Evolutionary conservation across 2,888 invertebrate species (phyloP).

Genomic region (Scotopteryx bipunctaria): DNA sequence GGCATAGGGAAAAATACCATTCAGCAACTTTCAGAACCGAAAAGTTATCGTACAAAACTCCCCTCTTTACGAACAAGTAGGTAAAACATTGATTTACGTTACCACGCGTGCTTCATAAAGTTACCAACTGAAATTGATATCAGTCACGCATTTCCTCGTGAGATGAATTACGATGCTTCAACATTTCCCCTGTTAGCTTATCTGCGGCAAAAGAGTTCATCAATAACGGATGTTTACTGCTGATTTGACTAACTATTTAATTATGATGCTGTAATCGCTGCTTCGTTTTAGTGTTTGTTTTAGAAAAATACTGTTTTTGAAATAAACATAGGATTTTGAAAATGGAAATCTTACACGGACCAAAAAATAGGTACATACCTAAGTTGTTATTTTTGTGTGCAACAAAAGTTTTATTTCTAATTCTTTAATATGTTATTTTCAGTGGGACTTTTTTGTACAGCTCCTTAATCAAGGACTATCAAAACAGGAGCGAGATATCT

Average conservation of each 20-base stretch:
- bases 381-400: too few species aligned
- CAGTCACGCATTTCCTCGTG: slow-evolving; percentile 12
- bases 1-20: too few species aligned
- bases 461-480: slow-evolving; percentile 51
- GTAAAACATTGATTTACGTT: slow-evolving; percentile 6
- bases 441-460: slow-evolving; percentile 63
- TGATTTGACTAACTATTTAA: too few species aligned
- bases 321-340: too few species aligned
- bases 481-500: slow-evolving; percentile 50
- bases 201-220: neutral
- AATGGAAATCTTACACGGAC: too few species aligned
- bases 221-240: too few species aligned
- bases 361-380: too few species aligned
- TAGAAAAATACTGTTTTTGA: too few species aligned
- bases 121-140: slow-evolving; percentile 12
- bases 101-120: slow-evolving; percentile 12
- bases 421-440: too few species aligned
- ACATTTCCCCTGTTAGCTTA: neutral
- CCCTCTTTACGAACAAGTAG: slow-evolving; percentile 7
- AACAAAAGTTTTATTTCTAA: too few species aligned
- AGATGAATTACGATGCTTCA: slow-evolving; percentile 6
- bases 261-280: too few species aligned
- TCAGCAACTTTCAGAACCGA: slow-evolving; percentile 25
- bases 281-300: too few species aligned
- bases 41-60: slow-evolving; percentile 6